Evolutionary conservation across 2,888 invertebrate species (phyloP), one percentile per base, ranked within the genome.

Genomic region (Synanthedon andrenaeformis): DNA sequence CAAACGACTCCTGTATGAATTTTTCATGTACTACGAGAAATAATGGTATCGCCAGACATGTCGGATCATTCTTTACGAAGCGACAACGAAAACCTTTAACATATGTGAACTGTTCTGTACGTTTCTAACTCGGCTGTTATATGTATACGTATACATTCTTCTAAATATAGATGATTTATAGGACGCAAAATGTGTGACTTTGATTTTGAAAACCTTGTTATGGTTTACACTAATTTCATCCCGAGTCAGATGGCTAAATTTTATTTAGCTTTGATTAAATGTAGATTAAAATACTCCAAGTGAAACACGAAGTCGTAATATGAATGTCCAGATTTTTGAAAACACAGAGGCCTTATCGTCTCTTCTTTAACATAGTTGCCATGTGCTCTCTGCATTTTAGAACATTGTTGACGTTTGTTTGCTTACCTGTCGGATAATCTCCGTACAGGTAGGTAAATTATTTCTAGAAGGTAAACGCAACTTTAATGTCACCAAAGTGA

Each of bases 1-100:
- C 79, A 76, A 72, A 77, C 78, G 70, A 62, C 73, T 64, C 63
- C 67, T 70, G 66, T 79, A 87, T 86, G 86, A 86, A 86, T 87
- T 78, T 87, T 86, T 87, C 86, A 87, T 86, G 82, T 67, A 78
- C 61, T 66, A 72, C 74, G 66, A 79, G 75, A 73, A 83, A 79
- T 84, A 85, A 84, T 83, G 82, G 83, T 78, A 75, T 73, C 76
- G 76, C 78, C 64, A 65, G 74, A 80, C 79, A 81, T 80, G 70
- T 62, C 68, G 82, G 79, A 83, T 86, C 86, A 86, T 85, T 86
- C 83, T 87, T 87, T 86, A 86, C 82, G 85, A 84, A 74, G 71
- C 74, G 80, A 83, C 82, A 80, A 79, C 79, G 67, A 72, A 72
- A 68, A 70, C 76, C 72, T 78, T 79, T 79, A 77, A 80, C 77